Base-by-base conservation (phyloP, 2,888 invertebrate genomes). In the Drosophila maculinotata region DNA sequence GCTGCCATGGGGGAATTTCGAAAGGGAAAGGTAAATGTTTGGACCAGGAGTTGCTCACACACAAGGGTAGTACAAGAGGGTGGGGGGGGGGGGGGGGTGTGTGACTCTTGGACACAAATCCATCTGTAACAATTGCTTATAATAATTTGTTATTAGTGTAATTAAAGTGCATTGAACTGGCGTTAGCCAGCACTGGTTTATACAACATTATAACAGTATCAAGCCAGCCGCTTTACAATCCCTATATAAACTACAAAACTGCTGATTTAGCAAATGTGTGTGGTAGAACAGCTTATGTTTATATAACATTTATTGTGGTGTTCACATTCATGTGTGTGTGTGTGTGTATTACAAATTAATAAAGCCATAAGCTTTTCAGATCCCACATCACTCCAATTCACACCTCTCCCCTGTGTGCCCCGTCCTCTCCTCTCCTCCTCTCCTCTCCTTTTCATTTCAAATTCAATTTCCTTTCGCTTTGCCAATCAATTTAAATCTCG, bases 381-480 rank as follows among this genome's bases (percentile, higher is more conserved):
- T 33, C 20, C 17, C 17, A 31, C 17, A 28, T 10, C 30, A 30
- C 28, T 39, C 49, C 25, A 31, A 33, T 33, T 31, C 14, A 10
- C 31, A 33, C 41, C 36, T 12, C 23, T n/a, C 12, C 25, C 0
- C 23, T n/a, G 9, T 4, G 7, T 3, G 3, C 30, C 26, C n/a
- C 15, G 3, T 1, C 6, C 23, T 0, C 25, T 9, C 41, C 8
- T 14, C 17, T 7, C 10, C 4, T 3, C n/a, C 14, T 14, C 14
- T 31, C 26, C 17, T 20, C 31, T 20, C 14, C 5, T 12, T 25
- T 48, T 35, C 52, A 82, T 82, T 83, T 54, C 39, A 71, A 86
- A 86, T 86, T 82, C 80, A 79, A 79, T 83, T 86, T 74, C 80
- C 77, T 80, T 86, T 83, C 80, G 77, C 49, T 82, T 69, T 68